Evolutionary conservation across 2,888 invertebrate species (phyloP).

Genomic region (Drosophila neotestacea): DNA sequence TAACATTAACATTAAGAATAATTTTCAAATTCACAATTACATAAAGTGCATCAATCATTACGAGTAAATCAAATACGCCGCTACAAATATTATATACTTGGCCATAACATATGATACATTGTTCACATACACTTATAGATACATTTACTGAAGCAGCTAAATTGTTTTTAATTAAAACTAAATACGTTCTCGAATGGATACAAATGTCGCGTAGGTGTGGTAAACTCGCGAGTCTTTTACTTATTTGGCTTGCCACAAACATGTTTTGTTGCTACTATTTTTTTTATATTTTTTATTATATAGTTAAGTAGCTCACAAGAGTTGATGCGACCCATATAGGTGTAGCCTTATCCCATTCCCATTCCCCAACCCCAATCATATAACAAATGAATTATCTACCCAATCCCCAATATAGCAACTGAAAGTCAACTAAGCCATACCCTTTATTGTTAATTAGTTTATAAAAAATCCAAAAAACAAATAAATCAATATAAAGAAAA

Average conservation of each 20-base stretch:
- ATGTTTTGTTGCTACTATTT: conserved; percentile 42
- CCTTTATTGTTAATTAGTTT: not conserved
- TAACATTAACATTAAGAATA: conserved; percentile 12
- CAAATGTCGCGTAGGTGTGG: conserved; percentile 60
- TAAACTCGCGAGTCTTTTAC: conserved; percentile 58
- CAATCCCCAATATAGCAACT: not conserved
- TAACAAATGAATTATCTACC: conserved; percentile 15
- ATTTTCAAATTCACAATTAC: conserved; percentile 16
- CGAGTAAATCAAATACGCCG: conserved; percentile 59
- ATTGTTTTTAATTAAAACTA: conserved; percentile 71
- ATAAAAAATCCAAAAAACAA: not conserved
- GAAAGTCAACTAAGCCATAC: not conserved
- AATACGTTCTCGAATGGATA: conserved; percentile 36
- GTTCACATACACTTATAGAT: conserved; percentile 3
- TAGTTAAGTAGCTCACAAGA: conserved; percentile 50
- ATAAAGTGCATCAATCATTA: conserved; percentile 39
- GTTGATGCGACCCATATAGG: conserved; percentile 51
- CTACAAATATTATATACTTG: conserved; percentile 17
- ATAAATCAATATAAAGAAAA: not conserved
- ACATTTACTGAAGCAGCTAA: conserved; percentile 31
- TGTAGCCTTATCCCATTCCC: conserved; percentile 25
- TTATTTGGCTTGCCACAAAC: conserved; percentile 64
- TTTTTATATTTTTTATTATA: conserved; percentile 21
- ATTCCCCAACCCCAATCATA: conserved; percentile 8
- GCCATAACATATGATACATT: conserved; percentile 9